These are phyloP conservation scores for Allolobophora icterica DNA, from an alignment of 2,888 invertebrate species.

Conservation along the genomic window DNA sequence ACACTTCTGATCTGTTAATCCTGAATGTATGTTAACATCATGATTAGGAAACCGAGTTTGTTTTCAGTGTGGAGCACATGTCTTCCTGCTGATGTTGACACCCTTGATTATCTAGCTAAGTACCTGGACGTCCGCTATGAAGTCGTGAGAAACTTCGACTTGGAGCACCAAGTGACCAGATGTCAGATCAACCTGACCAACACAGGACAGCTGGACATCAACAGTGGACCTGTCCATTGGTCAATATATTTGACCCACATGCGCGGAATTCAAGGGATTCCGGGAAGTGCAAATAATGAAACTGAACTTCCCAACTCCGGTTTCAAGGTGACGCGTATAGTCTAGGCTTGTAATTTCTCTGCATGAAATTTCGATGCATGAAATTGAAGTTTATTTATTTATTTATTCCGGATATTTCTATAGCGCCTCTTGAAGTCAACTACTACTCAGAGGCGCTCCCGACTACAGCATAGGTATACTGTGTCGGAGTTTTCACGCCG, in stretches of 20 bases:
- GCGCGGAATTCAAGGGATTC: not conserved
- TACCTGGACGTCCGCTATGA: slow-evolving; percentile 13
- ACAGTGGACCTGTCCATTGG: not conserved
- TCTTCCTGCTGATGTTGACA: not conserved
- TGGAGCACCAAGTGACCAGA: not conserved
- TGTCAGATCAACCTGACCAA: slow-evolving; percentile 28
- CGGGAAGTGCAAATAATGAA: not conserved
- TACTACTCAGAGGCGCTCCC: too few relatives aligned
- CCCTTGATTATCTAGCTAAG: not conserved
- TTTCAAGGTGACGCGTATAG: not conserved
- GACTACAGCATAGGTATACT: too few relatives aligned
- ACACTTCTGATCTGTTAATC: too few relatives aligned
- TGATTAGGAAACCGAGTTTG: not conserved
- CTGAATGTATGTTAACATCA: too few relatives aligned
- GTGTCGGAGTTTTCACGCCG: too few relatives aligned
- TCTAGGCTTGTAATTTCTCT: too few relatives aligned
- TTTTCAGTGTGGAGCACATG: not conserved
- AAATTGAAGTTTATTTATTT: too few relatives aligned
- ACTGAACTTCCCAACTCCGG: not conserved
- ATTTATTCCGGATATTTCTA: too few relatives aligned
- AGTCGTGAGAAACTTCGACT: not conserved
- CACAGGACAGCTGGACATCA: slow-evolving; percentile 7
- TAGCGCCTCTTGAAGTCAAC: too few relatives aligned
- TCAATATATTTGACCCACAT: not conserved
- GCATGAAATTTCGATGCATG: not conserved